Conservation (phyloP, 2,888 invertebrate genomes). For the Athrips mouffetella region DNA sequence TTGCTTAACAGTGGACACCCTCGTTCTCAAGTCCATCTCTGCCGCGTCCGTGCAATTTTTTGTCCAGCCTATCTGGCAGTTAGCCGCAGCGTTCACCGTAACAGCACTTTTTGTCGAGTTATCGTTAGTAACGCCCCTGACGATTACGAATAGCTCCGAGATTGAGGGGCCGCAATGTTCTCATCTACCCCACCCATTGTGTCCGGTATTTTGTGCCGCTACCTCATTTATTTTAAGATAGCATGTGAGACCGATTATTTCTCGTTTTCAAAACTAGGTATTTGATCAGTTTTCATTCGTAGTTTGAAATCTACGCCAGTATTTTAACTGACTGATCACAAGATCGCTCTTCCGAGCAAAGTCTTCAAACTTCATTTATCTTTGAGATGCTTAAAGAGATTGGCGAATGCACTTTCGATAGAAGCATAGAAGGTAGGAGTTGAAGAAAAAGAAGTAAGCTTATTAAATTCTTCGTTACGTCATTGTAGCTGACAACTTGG, state of each 20-base stretch:
- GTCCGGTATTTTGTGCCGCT: constrained; percentile 1
- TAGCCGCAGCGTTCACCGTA: not conserved
- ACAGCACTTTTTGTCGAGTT: constrained; percentile 16
- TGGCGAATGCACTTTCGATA: too few species aligned
- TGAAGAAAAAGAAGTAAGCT: too few species aligned
- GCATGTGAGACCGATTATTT: not conserved
- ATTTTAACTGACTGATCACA: too few species aligned
- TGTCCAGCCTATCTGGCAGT: not conserved
- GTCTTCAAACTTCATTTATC: too few species aligned
- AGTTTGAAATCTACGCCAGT: too few species aligned
- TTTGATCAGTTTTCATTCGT: not conserved
- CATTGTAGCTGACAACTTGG: too few species aligned
- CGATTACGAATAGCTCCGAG: constrained; percentile 12
- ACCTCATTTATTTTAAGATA: constrained; percentile 13
- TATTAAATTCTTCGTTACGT: too few species aligned
- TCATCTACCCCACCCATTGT: not conserved
- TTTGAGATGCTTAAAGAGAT: too few species aligned
- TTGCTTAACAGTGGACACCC: not conserved
- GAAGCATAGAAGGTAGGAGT: too few species aligned
- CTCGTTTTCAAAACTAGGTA: too few species aligned
- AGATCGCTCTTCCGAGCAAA: too few species aligned
- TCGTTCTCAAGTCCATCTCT: not conserved
- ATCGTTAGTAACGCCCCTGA: constrained; percentile 11
- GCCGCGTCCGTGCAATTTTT: not conserved
- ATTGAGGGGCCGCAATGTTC: not conserved